Evolutionary conservation across 2,113 vertebrate genomes (phyloP), one percentile per base, ranked within the genome.

Genomic region (Cathartes aura): DNA sequence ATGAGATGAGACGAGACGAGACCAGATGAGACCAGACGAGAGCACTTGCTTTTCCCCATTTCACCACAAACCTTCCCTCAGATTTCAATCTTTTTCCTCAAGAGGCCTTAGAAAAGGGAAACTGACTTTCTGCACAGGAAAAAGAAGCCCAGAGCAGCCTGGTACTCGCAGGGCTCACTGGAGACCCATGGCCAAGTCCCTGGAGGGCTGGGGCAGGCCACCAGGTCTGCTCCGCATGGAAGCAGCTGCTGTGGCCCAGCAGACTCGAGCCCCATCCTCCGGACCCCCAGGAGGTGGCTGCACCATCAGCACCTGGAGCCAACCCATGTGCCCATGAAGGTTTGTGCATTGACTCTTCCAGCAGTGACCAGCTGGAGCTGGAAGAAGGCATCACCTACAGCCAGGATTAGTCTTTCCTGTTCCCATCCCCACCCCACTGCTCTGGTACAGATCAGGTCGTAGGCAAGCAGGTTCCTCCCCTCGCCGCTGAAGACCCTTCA

Each of bases 401-500:
- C 19, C 30, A 29, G 53, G 13, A n/a, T 36, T 55, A 53, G 26
- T 29, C 38, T 52, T 73, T 72, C 75, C 15, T 76, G 56, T 78
- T 67, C 59, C 58, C 36, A 32, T 21, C 23, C 56, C 36, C 43
- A 23, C 11, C 11, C 34, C 3, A 0, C 47, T 19, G 34, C 13
- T 29, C 59, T 30, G 29, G 15, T 14, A 24, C 0, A 0, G 47
- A 67, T 29, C 53, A 52, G 86, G 26, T 15, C 21, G 3, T 6
- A 50, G 47, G 34, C 22, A 47, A 64, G 24, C 55, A 68, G 26
- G 43, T 63, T 74, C 34, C 38, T 80, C 17, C 20, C 12, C 27
- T 58, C 2, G 0, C 29, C 1, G 0, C 15, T 36, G 36, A 74
- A 68, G 53, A 56, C 17, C 32, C 32, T 80, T 59, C 3, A 1